A percentile compares a stretch with the other conserved stretches of the same genome.
Evolutionary conservation across 2,113 vertebrate genomes (phyloP).

Genomic region (Edolisoma coerulescens): DNA sequence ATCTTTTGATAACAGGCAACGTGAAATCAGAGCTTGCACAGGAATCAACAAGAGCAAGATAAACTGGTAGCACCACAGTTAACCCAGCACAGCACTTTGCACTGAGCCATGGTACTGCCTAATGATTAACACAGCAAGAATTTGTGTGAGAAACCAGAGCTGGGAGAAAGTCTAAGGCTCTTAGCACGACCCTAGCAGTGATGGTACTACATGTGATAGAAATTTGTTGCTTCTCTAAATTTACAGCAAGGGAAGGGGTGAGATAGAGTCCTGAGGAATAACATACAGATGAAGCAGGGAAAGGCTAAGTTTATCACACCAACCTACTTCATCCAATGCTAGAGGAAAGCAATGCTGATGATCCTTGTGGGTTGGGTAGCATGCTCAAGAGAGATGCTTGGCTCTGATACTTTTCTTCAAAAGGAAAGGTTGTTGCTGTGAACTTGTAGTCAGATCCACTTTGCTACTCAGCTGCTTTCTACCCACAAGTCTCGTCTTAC

Average conservation of each 20-base stretch:
- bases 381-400: not conserved
- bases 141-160: not conserved
- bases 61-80: not conserved
- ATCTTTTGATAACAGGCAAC: not conserved
- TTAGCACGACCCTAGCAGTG: not conserved
- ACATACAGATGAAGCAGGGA: not conserved
- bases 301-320: not conserved
- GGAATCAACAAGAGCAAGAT: not conserved
- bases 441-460: not conserved
- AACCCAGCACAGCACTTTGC: not conserved
- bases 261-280: not conserved
- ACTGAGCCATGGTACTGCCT: not conserved
- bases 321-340: not conserved
- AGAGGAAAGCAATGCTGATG: not conserved
- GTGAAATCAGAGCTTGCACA: not conserved
- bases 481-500: not conserved
- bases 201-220: not conserved
- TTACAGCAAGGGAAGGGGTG: not conserved
- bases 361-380: not conserved
- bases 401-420: not conserved
- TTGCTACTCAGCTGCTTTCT: not conserved
- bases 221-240: not conserved
- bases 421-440: not conserved
- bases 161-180: not conserved
- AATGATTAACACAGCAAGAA: not conserved